Base-by-base conservation (phyloP, 2,888 invertebrate species). In the Ichneumoninae sp. region DNA sequence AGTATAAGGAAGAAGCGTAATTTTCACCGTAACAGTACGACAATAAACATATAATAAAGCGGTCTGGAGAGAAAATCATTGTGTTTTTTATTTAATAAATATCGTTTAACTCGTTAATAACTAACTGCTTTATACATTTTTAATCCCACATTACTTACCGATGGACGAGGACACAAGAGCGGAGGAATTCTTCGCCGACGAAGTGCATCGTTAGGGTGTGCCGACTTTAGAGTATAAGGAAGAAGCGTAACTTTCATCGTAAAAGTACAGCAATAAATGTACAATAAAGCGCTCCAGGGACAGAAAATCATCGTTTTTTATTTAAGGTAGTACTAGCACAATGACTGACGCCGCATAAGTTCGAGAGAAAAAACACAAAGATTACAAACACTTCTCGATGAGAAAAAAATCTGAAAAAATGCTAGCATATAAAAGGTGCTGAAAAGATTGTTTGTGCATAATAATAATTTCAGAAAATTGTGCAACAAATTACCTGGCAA, bases 101-200 rank as follows among this genome's bases (percentile, higher is more conserved):
- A 0, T 40, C 8, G 2, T 10, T 2, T 1, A 10, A 40, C 40
- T 40, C 40, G 10, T 3, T 40, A 40, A 40, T 8, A 10, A 33
- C 33, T 33, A 33, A 4, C 1, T 10, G 0, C 16, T 47, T 47
- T 4, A 26, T 22, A 57, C 26, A 57, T 57, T 8, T 44, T n/a
- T 26, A 16, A 26, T 70, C 8, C 26, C n/a, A 63, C 40, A 40
- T 0, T 96, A 95, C 89, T 95, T 95, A 89, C 95, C 96, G 7
- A 94, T 95, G 75, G 95, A 95, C 47, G 95, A 95, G 76, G 95
- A 96, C 76, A 91, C 93, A 8, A 88, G 95, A 50, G 95, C 95
- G 0, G 96, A 97, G 89, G 97, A 99, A 91, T 95, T 97, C 86
- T 97, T 95, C 94, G 96, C 96, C 91, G 96, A 97, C 52, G 95